Evolutionary conservation across 2,888 invertebrate genomes (phyloP), one percentile per base, ranked within the genome.

Genomic region (Apotomis capreana): DNA sequence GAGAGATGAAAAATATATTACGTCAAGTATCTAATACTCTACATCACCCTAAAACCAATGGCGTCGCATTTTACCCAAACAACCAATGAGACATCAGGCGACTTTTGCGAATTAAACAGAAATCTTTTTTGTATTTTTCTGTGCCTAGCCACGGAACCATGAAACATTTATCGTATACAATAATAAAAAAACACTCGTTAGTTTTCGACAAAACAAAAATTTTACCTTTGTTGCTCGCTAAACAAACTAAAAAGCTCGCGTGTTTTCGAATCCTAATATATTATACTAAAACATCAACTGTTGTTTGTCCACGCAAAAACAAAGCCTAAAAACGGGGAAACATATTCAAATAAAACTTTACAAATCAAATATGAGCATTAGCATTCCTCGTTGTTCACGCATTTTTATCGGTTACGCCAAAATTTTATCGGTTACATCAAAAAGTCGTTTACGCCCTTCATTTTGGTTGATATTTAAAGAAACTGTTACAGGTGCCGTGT

Each of bases 301-400:
- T 64, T 62, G 46, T 61, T 62, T 55, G 54, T 12, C n/a, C n/a
- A 57, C 10, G 55, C 12, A 26, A 64, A 51, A 62, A 36, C 26
- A 64, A 44, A 55, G 44, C 15, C n/a, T 37, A 54, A 12, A 26
- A 26, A 26, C 2, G 26, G 26, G 13, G 9, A n/a, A 57, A 55
- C 54, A n/a, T 54, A 37, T 40, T 44, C n/a, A 40, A 51, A 62
- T 8, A 37, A 40, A 54, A 61, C 61, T 61, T 36, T 44, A 49
- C 49, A 49, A 49, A 52, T 54, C 52, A 37, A 65, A 57, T 54
- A 55, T 65, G n/a, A 44, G 55, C 36, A 65, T 65, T 64, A 64
- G 54, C 54, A 44, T 55, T 9, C 49, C 49, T 64, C 54, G 54
- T 55, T 57, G 36, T 9, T 52, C 46, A 55, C 26, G 58, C 49